Percentiles rank a stretch among this genome's conserved stretches.
Conservation (phyloP, 1,140 invertebrate genomes). For the Carposina sasakii region DNA sequence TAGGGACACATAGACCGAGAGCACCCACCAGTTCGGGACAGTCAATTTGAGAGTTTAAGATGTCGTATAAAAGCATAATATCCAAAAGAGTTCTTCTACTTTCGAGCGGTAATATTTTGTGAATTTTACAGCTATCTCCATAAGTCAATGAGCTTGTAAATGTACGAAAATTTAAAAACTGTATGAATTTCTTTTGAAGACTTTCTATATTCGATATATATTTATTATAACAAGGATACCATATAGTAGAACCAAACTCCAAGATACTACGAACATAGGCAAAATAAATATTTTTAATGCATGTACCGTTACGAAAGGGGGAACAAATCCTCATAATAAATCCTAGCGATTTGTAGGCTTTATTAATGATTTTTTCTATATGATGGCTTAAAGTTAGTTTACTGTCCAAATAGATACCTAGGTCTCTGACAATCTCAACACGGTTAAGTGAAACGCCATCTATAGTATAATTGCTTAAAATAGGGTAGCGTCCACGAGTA, state of each 20-base stretch:
- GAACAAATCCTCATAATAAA: conserved; percentile 1
- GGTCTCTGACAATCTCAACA: not conserved
- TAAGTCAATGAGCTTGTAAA: not conserved
- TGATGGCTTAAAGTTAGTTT: not conserved
- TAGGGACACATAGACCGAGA: not conserved
- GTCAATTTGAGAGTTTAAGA: not conserved
- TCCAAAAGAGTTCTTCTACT: not conserved
- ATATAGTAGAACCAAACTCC: not conserved
- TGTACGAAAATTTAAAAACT: not conserved
- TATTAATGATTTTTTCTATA: not conserved
- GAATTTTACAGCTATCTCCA: not conserved
- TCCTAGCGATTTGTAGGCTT: not conserved
- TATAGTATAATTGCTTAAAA: not conserved
- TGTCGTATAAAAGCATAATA: not conserved
- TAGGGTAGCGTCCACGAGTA: not conserved
- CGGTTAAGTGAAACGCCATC: not conserved
- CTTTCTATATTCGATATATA: not conserved
- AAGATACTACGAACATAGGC: not conserved
- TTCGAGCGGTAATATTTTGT: not conserved
- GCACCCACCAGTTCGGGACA: not conserved
- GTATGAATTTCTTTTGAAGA: not conserved
- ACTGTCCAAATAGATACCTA: not conserved
- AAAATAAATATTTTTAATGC: conserved; percentile 4
- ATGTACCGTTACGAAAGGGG: not conserved
- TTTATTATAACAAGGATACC: not conserved